Base-by-base conservation (phyloP, 2,113 vertebrate species). In the Callipepla californica region DNA sequence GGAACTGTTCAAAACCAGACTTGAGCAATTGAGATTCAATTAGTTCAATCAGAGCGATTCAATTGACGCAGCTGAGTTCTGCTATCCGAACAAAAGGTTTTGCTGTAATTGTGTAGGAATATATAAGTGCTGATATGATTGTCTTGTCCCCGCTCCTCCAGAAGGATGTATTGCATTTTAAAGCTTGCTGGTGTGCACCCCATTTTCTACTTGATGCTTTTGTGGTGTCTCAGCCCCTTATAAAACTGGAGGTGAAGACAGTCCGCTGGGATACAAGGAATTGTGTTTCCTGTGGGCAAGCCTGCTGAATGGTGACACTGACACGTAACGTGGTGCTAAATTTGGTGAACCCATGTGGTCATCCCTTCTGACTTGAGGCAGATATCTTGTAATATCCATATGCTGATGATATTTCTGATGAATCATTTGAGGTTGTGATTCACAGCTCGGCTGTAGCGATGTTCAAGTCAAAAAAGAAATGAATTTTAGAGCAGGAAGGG, bases 311-410 rank as follows among this genome's bases (percentile, higher is more conserved):
- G 1, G 1, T 12, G 42, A 34, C 32, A 3, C 45, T 38, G 61
- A 21, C 21, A 1, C 0, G 4, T 18, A 8, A 32, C 1, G 0
- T 5, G 3, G 2, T 7, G 7, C 22, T 80, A 13, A 36, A 28
- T 51, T 40, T 0, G 5, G 63, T 18, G 8, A n/a, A 3, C 9
- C 22, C 40, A 34, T 34, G 65, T 13, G 7, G 45, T 20, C 45
- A 28, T 20, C 61, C 13, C 0, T 34, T 53, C 20, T 57, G 57
- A 61, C 66, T 62, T 1, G 48, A 58, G 68, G 50, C n/a, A 40
- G 15, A 30, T 13, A 18, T 51, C 74, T 47, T 14, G 58, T 57
- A 53, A 65, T 17, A 34, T 30, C 63, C n/a, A 2, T 62, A 57
- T 1, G 4, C 40, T 42, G 38, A 18, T 58, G 65, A 34, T 13